Evolutionary conservation across 2,113 vertebrate genomes (phyloP).

Genomic region (Seriola dumerili): DNA sequence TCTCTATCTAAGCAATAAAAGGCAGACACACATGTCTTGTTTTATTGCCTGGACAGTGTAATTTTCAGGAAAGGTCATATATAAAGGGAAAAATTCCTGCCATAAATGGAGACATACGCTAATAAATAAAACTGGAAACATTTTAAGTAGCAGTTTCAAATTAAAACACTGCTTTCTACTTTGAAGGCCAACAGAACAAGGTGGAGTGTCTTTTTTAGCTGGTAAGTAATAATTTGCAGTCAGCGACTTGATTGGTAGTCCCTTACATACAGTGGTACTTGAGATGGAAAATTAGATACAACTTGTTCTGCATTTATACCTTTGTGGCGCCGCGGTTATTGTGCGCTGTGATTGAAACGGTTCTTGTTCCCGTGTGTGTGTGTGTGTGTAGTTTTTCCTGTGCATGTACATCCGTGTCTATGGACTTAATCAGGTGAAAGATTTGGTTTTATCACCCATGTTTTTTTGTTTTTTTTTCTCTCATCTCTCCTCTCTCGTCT

Average conservation of each 20-base stretch:
- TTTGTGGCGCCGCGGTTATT: not conserved
- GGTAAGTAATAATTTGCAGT: slow-evolving; percentile 23
- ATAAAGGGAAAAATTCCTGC: not conserved
- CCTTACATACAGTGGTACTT: not conserved
- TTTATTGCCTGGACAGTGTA: not conserved
- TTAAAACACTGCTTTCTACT: not conserved
- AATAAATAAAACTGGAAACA: slow-evolving; percentile 6
- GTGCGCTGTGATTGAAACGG: slow-evolving; percentile 7
- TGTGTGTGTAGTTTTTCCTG: not conserved
- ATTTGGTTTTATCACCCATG: slow-evolving; percentile 29
- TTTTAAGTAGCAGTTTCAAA: not conserved
- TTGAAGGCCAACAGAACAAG: not conserved
- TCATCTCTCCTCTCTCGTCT: slow-evolving; percentile 23
- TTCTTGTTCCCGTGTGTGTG: slow-evolving; percentile 6
- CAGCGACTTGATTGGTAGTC: slow-evolving; percentile 15
- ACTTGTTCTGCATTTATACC: slow-evolving; percentile 20
- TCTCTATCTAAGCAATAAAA: slow-evolving; percentile 4
- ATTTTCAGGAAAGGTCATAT: not conserved
- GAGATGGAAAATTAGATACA: slow-evolving; percentile 25
- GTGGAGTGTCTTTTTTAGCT: not conserved
- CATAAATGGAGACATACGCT: not conserved
- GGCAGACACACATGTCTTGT: not conserved
- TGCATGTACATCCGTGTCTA: not conserved
- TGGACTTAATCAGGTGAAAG: slow-evolving; percentile 51
- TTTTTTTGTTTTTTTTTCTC: slow-evolving; percentile 10